These are phyloP conservation scores for Cheilosia impressa DNA, from an alignment of 2,888 invertebrate genomes.

Conservation along the genomic window DNA sequence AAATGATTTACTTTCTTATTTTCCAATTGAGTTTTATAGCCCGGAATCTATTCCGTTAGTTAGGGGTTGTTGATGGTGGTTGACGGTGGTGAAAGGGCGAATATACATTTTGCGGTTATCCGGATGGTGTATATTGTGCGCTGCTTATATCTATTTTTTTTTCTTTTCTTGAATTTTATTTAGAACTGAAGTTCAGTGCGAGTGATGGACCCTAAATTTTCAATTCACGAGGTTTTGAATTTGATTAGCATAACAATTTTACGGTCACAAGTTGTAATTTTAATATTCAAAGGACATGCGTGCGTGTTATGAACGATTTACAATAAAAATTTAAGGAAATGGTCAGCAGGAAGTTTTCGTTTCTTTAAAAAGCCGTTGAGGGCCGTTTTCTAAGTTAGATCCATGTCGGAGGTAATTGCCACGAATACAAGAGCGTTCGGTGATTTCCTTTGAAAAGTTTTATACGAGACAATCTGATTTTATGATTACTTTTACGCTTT, in stretches of 20 bases:
- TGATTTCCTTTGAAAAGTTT: too few species aligned
- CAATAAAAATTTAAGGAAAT: background rate
- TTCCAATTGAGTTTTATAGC: constrained; percentile 59
- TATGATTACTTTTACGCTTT: too few species aligned
- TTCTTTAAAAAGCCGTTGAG: background rate
- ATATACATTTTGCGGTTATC: constrained; percentile 29
- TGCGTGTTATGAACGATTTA: constrained; percentile 21
- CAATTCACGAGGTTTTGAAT: constrained; percentile 27
- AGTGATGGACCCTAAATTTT: constrained; percentile 5
- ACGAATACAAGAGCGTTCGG: too few species aligned
- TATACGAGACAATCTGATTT: too few species aligned
- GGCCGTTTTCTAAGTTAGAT: background rate
- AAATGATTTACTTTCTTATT: constrained; percentile 60
- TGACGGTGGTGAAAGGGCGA: background rate
- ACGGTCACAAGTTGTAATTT: constrained; percentile 34
- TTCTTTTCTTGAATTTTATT: constrained; percentile 5
- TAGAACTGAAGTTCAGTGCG: constrained; percentile 6
- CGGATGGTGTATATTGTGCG: constrained; percentile 7
- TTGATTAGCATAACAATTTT: constrained; percentile 48
- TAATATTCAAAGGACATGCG: constrained; percentile 39
- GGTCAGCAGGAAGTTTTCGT: background rate
- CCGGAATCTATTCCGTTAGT: constrained; percentile 34
- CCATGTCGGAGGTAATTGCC: too few species aligned
- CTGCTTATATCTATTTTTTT: background rate
- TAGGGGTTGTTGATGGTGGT: background rate